A percentile compares a stretch with the other conserved stretches of the same genome.
Conservation (phyloP, 2,113 vertebrate genomes). For the Lipophrys pholis region DNA sequence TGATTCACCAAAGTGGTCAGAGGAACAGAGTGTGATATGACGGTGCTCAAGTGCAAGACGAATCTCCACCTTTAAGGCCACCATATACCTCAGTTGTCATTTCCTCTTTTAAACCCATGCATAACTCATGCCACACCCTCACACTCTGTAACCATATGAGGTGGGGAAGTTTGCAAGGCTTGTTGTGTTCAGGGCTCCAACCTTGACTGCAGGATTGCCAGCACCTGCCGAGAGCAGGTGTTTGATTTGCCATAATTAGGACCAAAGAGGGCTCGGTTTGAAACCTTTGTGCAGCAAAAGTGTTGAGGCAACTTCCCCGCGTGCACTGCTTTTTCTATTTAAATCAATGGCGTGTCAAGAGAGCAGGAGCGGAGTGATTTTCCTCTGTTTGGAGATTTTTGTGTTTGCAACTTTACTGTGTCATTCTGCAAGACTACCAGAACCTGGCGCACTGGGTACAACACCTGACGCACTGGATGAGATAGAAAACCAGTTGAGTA, state of each 20-base stretch:
- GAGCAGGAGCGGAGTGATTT: background rate
- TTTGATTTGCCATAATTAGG: slow-evolving; percentile 23
- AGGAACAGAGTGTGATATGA: no score
- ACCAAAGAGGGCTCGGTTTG: background rate
- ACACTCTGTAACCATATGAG: no score
- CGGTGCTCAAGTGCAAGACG: no score
- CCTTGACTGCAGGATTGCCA: slow-evolving; percentile 10
- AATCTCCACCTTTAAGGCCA: no score
- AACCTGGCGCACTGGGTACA: slow-evolving; percentile 5
- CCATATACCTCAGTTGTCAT: no score
- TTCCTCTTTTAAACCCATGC: no score
- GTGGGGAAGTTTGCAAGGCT: no score
- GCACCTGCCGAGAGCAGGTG: slow-evolving; percentile 45
- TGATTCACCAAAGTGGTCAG: no score
- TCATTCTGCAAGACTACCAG: slow-evolving; percentile 24
- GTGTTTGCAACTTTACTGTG: slow-evolving; percentile 46
- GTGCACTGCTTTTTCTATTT: slow-evolving; percentile 16
- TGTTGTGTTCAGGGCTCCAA: no score
- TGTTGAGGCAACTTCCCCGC: slow-evolving; percentile 21
- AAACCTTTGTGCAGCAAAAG: slow-evolving; percentile 1
- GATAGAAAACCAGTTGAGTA: background rate
- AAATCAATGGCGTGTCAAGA: slow-evolving; percentile 63
- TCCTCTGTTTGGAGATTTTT: slow-evolving; percentile 53
- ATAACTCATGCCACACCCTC: no score
- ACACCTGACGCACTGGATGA: slow-evolving; percentile 4